Evolutionary conservation across 35 echinoderm and acorn worm species (phyloP), one percentile per base, ranked within the genome.

Genomic region (Eucidaris tribuloides): DNA sequence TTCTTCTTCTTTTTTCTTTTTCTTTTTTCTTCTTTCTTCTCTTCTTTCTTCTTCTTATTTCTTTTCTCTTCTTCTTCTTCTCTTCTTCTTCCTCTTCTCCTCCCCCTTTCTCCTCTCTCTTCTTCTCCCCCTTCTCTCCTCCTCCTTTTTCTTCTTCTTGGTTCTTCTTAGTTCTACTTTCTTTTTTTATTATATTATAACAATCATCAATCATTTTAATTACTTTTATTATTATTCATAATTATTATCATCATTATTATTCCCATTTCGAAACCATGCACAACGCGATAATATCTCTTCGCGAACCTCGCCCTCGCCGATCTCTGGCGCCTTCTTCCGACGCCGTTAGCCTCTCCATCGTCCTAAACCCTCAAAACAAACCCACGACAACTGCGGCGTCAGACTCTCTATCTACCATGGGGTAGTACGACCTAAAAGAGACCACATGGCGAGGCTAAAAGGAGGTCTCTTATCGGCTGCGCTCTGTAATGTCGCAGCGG

Each of bases 281-380:
- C 37, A 94, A 81, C 27, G 65, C 84, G 4, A 85, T 94, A 57
- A 94, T 87, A 89, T 22, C 84, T 86, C 2, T 94, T 94, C 35
- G 91, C 81, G 15, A 94, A 94, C 43, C 86, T 94, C 36, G 91
- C 91, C 19, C 57, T 94, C 22, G 62, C 91, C 22, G 91, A 94
- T 62, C 81, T 94, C 11, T 79, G 55, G 45, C 29, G 89, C 13
- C 50, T 94, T 38, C 72, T 79, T 44, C 27, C 85, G n/a, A n/a
- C 5, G 91, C 89, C 52, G 91, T 72, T 9, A 31, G 89, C 24
- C 91, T 86, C 2, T 83, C 91, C 68, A 74, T 74, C 40, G 20
- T 74, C 7, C 40, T 74, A 17, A 74, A 33, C 11, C 40, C 44
- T 7, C 13, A 74, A 44, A 74, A 36, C 37, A 9, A 74, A 14